Evolutionary conservation across 1,140 invertebrate species (phyloP).

Genomic region (Babylonia areolata): DNA sequence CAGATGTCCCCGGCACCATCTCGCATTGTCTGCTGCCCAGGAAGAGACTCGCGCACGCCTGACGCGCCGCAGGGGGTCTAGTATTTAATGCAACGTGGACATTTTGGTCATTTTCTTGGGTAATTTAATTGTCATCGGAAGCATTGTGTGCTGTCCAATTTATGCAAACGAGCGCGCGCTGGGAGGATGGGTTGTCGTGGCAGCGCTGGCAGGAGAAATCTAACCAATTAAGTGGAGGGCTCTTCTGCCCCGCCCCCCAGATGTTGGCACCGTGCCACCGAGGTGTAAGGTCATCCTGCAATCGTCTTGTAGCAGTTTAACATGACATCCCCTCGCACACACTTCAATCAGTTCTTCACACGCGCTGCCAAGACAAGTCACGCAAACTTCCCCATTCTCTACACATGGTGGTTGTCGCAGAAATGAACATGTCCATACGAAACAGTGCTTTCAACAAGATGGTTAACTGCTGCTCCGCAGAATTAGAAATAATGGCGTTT

Average conservation of each 20-base stretch:
- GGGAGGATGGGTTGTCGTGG: conserved; percentile 27
- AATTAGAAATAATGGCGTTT: no score
- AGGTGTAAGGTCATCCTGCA: background rate
- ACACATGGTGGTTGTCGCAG: background rate
- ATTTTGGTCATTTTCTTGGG: conserved; percentile 43
- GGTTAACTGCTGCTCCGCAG: no score
- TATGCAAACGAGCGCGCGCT: conserved; percentile 39
- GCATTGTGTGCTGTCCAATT: conserved; percentile 41
- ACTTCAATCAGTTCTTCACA: background rate
- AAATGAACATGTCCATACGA: background rate
- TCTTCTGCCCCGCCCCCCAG: conserved; percentile 35
- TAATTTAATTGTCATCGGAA: conserved; percentile 40
- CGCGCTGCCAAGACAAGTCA: background rate
- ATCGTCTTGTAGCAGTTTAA: background rate
- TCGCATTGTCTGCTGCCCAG: conserved; percentile 25
- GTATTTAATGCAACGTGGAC: conserved; percentile 42
- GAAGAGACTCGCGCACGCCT: conserved; percentile 24
- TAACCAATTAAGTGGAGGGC: conserved; percentile 38
- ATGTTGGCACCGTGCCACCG: conserved; percentile 13
- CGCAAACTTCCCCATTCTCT: background rate
- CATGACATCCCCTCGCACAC: background rate
- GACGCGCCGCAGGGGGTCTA: conserved; percentile 32
- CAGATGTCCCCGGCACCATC: conserved; percentile 35
- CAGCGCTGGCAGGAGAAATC: conserved; percentile 20
- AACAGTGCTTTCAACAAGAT: no score